These are phyloP conservation scores for Cactoblastis cactorum DNA, from an alignment of 2,888 invertebrate genomes.

Conservation along the genomic window DNA sequence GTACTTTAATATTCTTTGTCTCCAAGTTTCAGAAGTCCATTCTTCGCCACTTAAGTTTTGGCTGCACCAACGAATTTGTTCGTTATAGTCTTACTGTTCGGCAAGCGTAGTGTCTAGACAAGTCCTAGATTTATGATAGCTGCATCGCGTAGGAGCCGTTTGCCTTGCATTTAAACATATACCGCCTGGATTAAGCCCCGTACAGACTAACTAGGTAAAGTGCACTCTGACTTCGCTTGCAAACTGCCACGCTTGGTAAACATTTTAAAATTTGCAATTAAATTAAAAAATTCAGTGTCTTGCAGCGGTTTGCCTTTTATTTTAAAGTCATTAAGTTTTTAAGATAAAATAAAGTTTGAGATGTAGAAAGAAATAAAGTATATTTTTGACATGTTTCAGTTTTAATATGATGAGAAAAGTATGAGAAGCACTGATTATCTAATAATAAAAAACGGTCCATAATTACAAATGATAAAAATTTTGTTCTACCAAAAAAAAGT, in stretches of 20 bases:
- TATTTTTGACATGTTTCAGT: no score
- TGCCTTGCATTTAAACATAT: conserved; percentile 55
- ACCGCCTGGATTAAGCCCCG: conserved; percentile 1
- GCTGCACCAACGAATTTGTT: conserved; percentile 45
- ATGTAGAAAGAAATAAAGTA: no score
- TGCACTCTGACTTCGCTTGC: neutral
- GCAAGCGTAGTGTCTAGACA: conserved; percentile 37
- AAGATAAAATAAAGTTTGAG: no score
- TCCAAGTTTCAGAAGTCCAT: conserved; percentile 1
- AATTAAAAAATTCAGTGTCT: no score
- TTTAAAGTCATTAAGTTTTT: no score
- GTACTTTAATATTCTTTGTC: neutral
- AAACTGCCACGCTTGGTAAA: no score
- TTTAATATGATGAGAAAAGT: no score
- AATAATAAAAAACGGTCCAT: no score
- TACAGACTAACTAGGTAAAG: neutral
- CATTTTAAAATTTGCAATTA: neutral
- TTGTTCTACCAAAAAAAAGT: no score
- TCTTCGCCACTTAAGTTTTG: neutral
- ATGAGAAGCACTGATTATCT: no score
- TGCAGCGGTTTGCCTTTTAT: no score
- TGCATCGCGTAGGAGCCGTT: conserved; percentile 68
- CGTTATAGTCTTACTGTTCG: conserved; percentile 33
- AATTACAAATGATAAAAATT: no score
- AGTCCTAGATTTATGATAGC: conserved; percentile 64